Conservation (phyloP, 23 tunicate species). For the Halocynthia aurantium region DNA sequence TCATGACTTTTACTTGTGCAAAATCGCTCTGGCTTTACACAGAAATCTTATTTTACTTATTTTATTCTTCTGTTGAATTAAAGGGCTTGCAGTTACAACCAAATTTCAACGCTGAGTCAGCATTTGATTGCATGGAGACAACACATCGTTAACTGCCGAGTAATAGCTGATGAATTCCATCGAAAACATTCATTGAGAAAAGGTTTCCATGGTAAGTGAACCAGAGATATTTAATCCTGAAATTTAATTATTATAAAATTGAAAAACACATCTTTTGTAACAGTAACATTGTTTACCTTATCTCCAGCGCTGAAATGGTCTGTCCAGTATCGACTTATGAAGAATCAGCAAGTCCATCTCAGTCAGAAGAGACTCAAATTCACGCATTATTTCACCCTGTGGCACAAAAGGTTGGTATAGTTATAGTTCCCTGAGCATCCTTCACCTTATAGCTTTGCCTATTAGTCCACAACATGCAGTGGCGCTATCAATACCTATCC, state of each 20-base stretch:
- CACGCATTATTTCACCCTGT: not conserved
- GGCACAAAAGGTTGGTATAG: not conserved
- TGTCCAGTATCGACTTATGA: not conserved
- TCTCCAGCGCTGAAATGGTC: not conserved
- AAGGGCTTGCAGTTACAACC: not conserved
- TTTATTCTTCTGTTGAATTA: not conserved
- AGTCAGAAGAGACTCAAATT: not conserved
- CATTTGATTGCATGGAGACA: slow-evolving; percentile 3
- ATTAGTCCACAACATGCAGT: too few relatives aligned
- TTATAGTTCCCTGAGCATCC: not conserved
- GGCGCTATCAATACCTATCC: too few relatives aligned
- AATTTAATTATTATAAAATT: too few relatives aligned
- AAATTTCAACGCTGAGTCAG: not conserved
- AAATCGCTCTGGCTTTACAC: not conserved
- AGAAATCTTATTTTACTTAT: too few relatives aligned
- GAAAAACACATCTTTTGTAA: not conserved
- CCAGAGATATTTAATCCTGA: too few relatives aligned
- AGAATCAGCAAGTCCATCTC: not conserved
- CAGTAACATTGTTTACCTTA: not conserved
- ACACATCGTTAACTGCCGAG: not conserved
- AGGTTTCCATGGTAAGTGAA: not conserved
- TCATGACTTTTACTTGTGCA: too few relatives aligned
- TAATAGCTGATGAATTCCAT: slow-evolving; percentile 1
- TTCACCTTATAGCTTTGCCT: not conserved
- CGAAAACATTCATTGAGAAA: not conserved